phyloP scores from a whole-genome alignment of 2,797 vertebrate species.

The Rachycentron canadum region DNA sequence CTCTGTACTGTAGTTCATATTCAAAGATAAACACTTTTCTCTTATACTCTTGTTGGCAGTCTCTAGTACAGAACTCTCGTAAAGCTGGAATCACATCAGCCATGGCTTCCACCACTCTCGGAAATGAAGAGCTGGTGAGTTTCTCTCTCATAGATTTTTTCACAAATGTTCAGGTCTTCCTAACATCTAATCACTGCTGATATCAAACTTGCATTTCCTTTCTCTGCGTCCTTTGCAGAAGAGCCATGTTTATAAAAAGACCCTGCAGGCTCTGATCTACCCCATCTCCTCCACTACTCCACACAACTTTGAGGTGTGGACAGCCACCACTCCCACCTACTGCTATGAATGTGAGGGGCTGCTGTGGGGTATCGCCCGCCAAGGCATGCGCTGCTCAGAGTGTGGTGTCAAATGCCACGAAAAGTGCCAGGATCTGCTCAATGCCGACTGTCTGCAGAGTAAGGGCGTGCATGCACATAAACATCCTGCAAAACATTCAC shows the following conservation, averaged over 20 bases:
- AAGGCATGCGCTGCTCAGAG: constrained; percentile 98
- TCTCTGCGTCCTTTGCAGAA: constrained; percentile 84
- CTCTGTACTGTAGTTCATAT: neutral
- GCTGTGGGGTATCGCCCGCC: constrained; percentile 97
- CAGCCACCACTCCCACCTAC: constrained; percentile 98
- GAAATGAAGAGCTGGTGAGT: constrained; percentile 97
- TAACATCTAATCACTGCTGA: neutral
- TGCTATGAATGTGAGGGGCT: constrained; percentile 99
- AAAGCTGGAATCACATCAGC: constrained; percentile 98
- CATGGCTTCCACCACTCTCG: constrained; percentile 97
- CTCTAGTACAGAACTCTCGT: constrained; percentile 94
- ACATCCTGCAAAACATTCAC: constrained; percentile 14
- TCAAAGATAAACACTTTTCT: constrained; percentile 6
- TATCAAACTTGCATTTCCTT: constrained; percentile 14
- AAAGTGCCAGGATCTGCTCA: constrained; percentile 98
- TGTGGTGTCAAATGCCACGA: constrained; percentile 99
- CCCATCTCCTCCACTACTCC: constrained; percentile 99
- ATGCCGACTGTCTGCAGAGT: constrained; percentile 98
- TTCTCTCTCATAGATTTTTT: constrained; percentile 1
- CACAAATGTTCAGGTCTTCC: constrained; percentile 8
- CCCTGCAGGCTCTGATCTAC: constrained; percentile 98
- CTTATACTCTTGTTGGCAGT: constrained; percentile 80
- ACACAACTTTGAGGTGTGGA: constrained; percentile 99
- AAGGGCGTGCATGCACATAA: constrained; percentile 72
- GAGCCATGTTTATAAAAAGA: constrained; percentile 99